Percentiles rank a stretch among this genome's conserved stretches.
phyloP scores from a whole-genome alignment of 2,888 invertebrate genomes.

The Volucella inanis region DNA sequence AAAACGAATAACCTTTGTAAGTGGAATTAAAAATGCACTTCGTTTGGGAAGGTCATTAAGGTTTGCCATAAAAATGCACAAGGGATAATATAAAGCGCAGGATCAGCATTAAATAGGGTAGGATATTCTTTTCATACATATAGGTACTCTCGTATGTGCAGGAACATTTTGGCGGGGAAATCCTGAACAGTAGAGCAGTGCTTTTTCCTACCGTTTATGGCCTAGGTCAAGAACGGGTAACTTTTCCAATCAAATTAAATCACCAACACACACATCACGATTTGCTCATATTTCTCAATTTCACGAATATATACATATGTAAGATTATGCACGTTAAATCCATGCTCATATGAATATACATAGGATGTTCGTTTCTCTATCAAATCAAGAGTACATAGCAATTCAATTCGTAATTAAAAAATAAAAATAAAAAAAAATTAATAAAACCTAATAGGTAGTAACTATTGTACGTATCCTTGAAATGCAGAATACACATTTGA shows the following conservation, averaged over 20 bases:
- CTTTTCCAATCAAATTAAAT: not conserved
- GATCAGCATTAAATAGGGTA: not conserved
- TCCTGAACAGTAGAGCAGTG: conserved; percentile 27
- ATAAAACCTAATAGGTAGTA: no score
- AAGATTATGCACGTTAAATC: no score
- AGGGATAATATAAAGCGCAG: conserved; percentile 42
- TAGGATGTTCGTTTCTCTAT: no score
- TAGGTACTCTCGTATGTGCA: not conserved
- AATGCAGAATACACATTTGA: conserved; percentile 32
- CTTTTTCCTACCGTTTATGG: not conserved
- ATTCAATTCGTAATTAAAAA: no score
- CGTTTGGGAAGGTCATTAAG: conserved; percentile 10
- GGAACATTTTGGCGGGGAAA: conserved; percentile 30
- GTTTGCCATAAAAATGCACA: conserved; percentile 25
- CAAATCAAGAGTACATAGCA: no score
- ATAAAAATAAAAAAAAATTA: no score
- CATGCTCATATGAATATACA: no score
- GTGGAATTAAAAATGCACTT: not conserved
- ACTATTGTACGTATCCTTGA: no score
- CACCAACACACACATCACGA: not conserved
- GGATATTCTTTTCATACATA: not conserved
- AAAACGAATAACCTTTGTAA: no score
- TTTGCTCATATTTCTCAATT: no score
- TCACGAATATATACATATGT: no score
- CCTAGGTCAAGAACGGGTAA: conserved; percentile 47